Conservation (phyloP, 2,888 invertebrate genomes). For the Homarus gammarus region DNA sequence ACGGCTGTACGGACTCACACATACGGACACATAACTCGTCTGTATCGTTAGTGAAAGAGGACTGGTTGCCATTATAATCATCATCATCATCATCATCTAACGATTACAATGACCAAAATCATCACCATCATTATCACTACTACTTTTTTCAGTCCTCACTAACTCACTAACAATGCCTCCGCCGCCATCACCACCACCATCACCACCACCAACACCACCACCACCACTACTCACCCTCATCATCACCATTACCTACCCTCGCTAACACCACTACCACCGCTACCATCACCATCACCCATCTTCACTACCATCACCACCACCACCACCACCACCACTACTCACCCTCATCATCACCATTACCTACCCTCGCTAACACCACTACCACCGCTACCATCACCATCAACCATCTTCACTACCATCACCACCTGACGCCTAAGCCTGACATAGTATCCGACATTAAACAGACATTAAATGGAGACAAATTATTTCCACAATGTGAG, state of each 20-base stretch:
- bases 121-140: too few species aligned
- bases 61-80: too few species aligned
- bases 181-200: background rate
- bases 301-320: background rate
- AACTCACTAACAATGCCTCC: background rate
- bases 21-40: too few species aligned
- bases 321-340: background rate
- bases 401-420: background rate
- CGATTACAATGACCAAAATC: too few species aligned
- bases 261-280: too few species aligned
- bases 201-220: background rate
- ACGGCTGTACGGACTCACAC: too few species aligned
- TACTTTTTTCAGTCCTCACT: background rate
- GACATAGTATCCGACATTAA: background rate
- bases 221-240: background rate
- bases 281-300: too few species aligned
- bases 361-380: background rate
- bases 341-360: background rate
- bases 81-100: too few species aligned
- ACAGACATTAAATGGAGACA: background rate
- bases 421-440: background rate
- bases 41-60: too few species aligned
- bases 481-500: background rate
- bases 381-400: background rate
- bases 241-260: background rate